Base-by-base conservation (phyloP, 2,797 vertebrate species). In the Xerus rutilus region DNA sequence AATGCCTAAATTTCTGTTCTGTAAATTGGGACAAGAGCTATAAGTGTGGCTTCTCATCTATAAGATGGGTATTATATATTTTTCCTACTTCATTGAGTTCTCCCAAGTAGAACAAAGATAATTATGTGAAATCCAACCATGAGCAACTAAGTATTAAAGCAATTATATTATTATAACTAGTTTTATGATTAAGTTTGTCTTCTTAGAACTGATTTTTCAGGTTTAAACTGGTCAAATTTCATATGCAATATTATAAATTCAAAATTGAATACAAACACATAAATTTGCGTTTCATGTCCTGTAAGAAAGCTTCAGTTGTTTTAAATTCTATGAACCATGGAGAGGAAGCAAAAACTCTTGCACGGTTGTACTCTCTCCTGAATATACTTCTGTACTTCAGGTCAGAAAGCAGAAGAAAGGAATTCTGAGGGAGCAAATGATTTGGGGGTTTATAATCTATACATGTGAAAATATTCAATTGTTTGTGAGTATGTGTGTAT, bases 241-340 rank as follows among this genome's bases (percentile, higher is more conserved):
- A 84, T 72, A 87, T 25, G 17, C 39, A 73, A 10, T 87, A 12
- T 59, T 78, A 94, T 1, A 77, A 70, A 90, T 84, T 78, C 17
- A 87, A 93, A 93, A 73, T 3, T 59, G 18, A 93, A 87, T 73
- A 83, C 6, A 86, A 87, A 93, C 17, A 76, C 3, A 25, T 20
- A 74, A 69, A 13, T 47, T 23, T 85, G 83, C 82, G 54, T 79
- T 32, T 72, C 20, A 86, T 10, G 20, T 54, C 52, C 3, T 62
- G 70, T 11, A 20, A 65, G 13, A 95, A 81, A 54, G 43, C 30
- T 23, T n/a, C 32, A 83, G 54, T 14, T 23, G 83, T 77, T 21
- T 62, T 39, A 82, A 76, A 91, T 72, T 87, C 52, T 87, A 32
- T 12, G 30, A 30, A 52, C 43, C 23, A 23, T 28, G 43, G 7